Evolutionary conservation across 2,113 vertebrate species (phyloP).

Genomic region (Semnornis frantzii): DNA sequence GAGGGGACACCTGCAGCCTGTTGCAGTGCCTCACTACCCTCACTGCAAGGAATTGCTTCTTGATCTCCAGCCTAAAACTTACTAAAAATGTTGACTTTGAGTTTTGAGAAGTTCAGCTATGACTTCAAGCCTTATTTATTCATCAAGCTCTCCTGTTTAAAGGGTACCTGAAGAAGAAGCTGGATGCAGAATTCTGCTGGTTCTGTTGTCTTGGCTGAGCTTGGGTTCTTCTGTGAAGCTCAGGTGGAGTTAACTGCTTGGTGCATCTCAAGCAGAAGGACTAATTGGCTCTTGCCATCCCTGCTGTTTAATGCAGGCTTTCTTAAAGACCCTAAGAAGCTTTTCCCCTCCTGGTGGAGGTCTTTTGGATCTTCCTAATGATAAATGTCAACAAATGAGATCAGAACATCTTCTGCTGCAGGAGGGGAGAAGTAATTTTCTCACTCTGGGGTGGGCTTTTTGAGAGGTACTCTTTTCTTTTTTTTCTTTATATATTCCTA

Average conservation of each 20-base stretch:
- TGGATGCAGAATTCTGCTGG: not conserved
- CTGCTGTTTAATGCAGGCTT: conserved; percentile 11
- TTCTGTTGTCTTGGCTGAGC: not conserved
- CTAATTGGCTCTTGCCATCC: not conserved
- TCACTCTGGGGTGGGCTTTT: too few species aligned
- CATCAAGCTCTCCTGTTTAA: not conserved
- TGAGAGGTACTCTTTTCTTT: too few species aligned
- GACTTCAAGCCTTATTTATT: not conserved
- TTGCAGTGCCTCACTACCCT: too few species aligned
- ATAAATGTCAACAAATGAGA: conserved; percentile 10
- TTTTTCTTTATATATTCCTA: not conserved
- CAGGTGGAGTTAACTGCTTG: not conserved
- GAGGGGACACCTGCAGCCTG: too few species aligned
- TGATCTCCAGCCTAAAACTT: too few species aligned
- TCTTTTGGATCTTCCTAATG: not conserved
- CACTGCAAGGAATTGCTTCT: too few species aligned
- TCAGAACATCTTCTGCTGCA: not conserved
- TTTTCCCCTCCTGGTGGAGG: not conserved
- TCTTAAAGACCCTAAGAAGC: conserved; percentile 26
- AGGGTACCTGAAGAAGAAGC: not conserved
- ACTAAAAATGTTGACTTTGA: not conserved
- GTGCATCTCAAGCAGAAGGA: not conserved
- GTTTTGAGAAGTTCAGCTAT: not conserved
- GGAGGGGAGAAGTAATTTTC: not conserved
- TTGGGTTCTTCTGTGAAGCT: not conserved